phyloP scores from a whole-genome alignment of 2,797 vertebrate species.

The Fundulus diaphanus region DNA sequence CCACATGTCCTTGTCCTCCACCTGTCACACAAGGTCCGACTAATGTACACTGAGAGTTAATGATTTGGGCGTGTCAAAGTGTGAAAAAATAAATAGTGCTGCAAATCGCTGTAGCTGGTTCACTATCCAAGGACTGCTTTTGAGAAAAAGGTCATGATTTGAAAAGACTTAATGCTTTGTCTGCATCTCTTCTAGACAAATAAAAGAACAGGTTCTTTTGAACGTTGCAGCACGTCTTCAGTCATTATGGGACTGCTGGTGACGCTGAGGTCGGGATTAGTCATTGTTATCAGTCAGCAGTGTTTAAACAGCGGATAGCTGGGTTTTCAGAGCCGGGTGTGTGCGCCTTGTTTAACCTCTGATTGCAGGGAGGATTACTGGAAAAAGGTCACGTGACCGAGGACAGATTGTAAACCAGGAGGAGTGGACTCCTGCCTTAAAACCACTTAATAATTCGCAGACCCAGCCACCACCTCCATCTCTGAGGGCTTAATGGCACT shows the following conservation, averaged over 20 bases:
- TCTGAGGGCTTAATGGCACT: constrained; percentile 11
- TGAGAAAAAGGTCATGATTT: neutral
- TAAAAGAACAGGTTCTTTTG: too few relatives aligned
- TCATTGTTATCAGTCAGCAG: constrained; percentile 26
- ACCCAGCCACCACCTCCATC: constrained; percentile 39
- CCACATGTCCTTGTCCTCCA: neutral
- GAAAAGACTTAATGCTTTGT: neutral
- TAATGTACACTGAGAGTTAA: neutral
- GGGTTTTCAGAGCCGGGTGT: constrained; percentile 20
- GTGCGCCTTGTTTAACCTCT: constrained; percentile 33
- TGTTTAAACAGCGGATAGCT: constrained; percentile 40
- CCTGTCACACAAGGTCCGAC: neutral
- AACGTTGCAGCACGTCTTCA: neutral
- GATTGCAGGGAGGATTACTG: constrained; percentile 56
- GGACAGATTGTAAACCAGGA: constrained; percentile 10
- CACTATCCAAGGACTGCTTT: neutral
- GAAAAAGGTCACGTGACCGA: constrained; percentile 41
- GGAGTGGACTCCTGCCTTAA: constrained; percentile 46
- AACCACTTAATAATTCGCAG: constrained; percentile 58
- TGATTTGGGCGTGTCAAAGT: neutral
- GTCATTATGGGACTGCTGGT: neutral
- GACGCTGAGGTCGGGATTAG: constrained; percentile 19
- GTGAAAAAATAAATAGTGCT: neutral
- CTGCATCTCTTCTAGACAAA: neutral
- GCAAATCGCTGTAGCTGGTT: neutral